phyloP scores from a whole-genome alignment of 2,113 vertebrate species.

The Leiothrix lutea region DNA sequence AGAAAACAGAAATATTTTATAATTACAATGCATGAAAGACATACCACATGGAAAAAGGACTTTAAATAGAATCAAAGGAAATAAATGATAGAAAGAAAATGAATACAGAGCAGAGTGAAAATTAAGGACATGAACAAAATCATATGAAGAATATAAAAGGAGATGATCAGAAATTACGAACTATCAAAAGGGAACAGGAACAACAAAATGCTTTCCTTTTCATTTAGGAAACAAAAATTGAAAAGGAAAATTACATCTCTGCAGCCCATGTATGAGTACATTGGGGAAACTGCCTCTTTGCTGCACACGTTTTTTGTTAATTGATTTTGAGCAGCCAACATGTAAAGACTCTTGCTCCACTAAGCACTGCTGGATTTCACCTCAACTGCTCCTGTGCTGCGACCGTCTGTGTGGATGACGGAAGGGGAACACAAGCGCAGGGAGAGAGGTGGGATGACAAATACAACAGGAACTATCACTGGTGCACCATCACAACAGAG shows the following conservation, averaged over 20 bases:
- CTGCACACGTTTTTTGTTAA: not conserved
- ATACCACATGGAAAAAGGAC: not conserved
- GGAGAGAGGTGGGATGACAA: not conserved
- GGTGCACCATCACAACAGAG: not conserved
- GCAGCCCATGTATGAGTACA: rapidly evolving
- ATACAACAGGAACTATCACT: not conserved
- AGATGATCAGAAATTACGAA: conserved; percentile 5
- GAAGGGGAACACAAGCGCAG: not conserved
- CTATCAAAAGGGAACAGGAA: not conserved
- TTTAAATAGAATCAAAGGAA: conserved; percentile 4
- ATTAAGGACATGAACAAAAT: not conserved
- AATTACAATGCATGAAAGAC: not conserved
- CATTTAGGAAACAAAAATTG: not conserved
- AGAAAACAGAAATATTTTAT: not conserved
- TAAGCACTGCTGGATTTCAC: not conserved
- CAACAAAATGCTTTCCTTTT: not conserved
- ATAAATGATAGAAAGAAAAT: not conserved
- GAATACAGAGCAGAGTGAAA: not conserved
- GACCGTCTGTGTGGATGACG: rapidly evolving
- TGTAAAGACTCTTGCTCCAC: not conserved
- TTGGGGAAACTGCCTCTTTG: not conserved
- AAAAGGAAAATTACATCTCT: not conserved
- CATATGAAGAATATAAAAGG: conserved; percentile 1
- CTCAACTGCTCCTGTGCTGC: rapidly evolving
- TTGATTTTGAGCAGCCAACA: not conserved